A percentile compares a stretch with the other conserved stretches of the same genome.
These are phyloP conservation scores for Mobula birostris DNA, from an alignment of 2,113 vertebrate species.

Conservation along the genomic window DNA sequence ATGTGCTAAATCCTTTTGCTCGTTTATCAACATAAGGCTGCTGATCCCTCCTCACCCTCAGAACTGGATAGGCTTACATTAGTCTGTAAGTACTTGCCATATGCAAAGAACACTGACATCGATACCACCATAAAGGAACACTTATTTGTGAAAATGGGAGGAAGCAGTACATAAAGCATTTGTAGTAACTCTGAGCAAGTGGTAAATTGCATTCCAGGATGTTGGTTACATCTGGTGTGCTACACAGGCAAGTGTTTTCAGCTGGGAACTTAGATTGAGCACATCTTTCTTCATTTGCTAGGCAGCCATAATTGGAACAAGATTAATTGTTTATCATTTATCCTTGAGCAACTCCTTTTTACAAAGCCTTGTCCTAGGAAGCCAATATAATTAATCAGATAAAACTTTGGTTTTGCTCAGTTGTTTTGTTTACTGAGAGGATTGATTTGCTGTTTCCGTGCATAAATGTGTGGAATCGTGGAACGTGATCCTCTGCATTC, in stretches of 20 bases:
- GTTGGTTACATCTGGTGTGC: slow-evolving; percentile 3
- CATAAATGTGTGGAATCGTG: background rate
- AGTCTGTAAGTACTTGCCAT: background rate
- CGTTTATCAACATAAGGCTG: background rate
- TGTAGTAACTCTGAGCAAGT: background rate
- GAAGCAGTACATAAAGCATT: background rate
- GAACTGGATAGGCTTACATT: background rate
- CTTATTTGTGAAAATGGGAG: background rate
- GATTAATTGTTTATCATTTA: background rate
- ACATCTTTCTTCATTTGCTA: slow-evolving; percentile 20
- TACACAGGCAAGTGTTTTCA: background rate
- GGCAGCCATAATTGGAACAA: background rate
- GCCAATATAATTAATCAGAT: slow-evolving; percentile 4
- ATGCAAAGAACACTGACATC: background rate
- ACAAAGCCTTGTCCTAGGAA: no score
- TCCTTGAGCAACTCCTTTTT: background rate
- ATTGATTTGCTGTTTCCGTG: background rate
- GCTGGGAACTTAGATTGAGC: background rate
- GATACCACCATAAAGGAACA: background rate
- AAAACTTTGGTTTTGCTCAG: background rate
- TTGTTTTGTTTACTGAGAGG: background rate
- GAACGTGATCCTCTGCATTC: background rate
- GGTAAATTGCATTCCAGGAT: background rate
- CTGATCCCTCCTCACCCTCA: background rate
- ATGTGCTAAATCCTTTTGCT: background rate